phyloP scores from a whole-genome alignment of 2,113 vertebrate species.

The Alaudala cheleensis region DNA sequence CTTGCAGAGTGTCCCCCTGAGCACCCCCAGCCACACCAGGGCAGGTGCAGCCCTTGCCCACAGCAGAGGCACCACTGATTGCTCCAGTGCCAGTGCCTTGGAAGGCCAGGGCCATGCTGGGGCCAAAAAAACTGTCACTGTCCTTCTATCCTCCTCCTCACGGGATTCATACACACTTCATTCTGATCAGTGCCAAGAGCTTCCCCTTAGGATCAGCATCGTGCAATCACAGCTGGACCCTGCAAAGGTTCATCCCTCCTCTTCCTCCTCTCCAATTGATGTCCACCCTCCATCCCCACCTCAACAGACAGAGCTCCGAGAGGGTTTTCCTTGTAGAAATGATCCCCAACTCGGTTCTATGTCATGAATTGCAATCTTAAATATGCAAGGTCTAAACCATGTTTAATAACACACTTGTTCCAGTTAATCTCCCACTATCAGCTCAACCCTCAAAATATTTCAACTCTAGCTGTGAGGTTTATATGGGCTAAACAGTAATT shows the following conservation, averaged over 20 bases:
- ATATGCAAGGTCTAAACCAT: not conserved
- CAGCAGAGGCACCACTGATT: not conserved
- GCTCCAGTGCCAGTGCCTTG: not conserved
- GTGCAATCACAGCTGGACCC: not conserved
- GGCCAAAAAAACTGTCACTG: not conserved
- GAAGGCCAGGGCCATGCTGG: not conserved
- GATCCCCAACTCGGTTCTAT: not conserved
- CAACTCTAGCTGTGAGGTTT: not conserved
- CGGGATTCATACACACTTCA: accelerated
- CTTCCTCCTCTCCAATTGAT: not conserved
- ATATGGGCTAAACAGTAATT: not conserved
- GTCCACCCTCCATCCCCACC: not conserved
- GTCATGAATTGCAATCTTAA: not conserved
- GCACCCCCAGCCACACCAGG: too few species aligned
- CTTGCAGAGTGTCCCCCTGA: not conserved
- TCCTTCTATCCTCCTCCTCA: not conserved
- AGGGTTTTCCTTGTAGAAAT: not conserved
- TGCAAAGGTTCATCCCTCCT: not conserved
- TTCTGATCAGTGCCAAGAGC: not conserved
- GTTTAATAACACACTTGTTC: not conserved
- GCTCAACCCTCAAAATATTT: not conserved
- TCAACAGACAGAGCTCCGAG: not conserved
- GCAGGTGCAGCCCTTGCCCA: not conserved
- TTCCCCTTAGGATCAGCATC: not conserved
- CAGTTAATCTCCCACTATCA: not conserved